Evolutionary conservation across 2,888 invertebrate species (phyloP), one percentile per base, ranked within the genome.

Genomic region (Protonemura montana): DNA sequence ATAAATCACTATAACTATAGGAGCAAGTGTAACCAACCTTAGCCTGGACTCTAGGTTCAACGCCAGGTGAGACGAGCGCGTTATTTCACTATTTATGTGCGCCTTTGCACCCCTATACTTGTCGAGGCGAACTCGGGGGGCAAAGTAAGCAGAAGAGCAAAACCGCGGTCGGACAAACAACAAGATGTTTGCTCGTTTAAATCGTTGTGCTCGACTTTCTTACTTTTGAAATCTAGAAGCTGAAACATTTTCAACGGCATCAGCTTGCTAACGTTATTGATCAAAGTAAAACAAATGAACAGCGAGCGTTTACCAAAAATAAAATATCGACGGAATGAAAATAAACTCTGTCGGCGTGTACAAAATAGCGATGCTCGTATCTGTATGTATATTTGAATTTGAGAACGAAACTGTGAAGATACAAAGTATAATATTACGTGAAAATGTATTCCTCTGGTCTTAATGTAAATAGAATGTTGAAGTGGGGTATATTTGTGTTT

Each of bases 391-490:
- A 13, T 59, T 59, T 59, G 59, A 59, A 59, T 59, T 59, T 21
- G 59, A 59, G 59, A 21, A 59, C 21, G 59, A 59, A 59, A 21
- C 59, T 10, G 59, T 59, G 59, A 59, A 59, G 59, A 10, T 59
- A 59, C 21, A 59, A 59, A 59, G 16, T 59, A 59, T 21, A 59
- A 59, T 59, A 59, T 59, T 21, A 59, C 59, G 59, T 59, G 59
- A 21, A 59, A 59, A 59, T 59, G 59, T 59, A 59, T 59, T 59
- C 59, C 59, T 81, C 81, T 30, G 30, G 28, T 81, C 81, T 81
- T 30, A 81, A 81, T 81, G 81, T 81, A 30, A 30, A 81, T 81
- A 81, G 81, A 81, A 30, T 81, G 81, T 81, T 30, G 81, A 81
- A 80, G 81, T 81, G 28, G 28, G 28, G 81, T 81, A 81, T 81